Evolutionary conservation across 2,888 invertebrate species (phyloP).

Genomic region (Andrena fulva): DNA sequence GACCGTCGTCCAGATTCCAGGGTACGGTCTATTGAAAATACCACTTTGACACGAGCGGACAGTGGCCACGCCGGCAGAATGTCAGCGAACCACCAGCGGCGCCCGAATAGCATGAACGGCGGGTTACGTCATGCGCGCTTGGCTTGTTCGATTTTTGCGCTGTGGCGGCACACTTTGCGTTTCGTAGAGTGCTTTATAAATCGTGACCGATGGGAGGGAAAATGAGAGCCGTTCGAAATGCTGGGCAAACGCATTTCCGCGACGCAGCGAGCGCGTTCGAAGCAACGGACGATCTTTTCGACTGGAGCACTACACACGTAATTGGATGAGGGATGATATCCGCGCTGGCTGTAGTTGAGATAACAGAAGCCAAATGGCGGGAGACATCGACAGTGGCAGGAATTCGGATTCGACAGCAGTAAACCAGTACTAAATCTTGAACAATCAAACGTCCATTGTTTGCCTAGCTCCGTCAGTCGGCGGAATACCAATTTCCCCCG

Average conservation of each 20-base stretch:
- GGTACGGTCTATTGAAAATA: slow-evolving; percentile 81
- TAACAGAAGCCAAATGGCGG: slow-evolving; percentile 39
- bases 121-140: slow-evolving; percentile 25
- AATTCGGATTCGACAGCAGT: slow-evolving; percentile 80
- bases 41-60: slow-evolving; percentile 80
- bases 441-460: slow-evolving; percentile 82
- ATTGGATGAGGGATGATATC: slow-evolving; percentile 10
- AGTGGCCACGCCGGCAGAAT: slow-evolving; percentile 58
- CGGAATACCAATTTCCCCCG: slow-evolving; percentile 77
- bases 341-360: slow-evolving; percentile 13
- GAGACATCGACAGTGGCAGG: slow-evolving; percentile 59
- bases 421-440: slow-evolving; percentile 82
- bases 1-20: slow-evolving; percentile 76
- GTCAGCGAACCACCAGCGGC: slow-evolving; percentile 31
- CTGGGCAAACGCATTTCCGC: not conserved
- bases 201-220: not conserved
- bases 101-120: slow-evolving; percentile 53
- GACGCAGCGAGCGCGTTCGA: not conserved
- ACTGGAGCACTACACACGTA: not conserved
- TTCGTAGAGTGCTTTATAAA: not conserved
- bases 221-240: not conserved
- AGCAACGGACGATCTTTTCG: not conserved
- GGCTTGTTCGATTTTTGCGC: slow-evolving; percentile 7
- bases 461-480: slow-evolving; percentile 79
- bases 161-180: not conserved